These are phyloP conservation scores for Pollachius pollachius DNA, from an alignment of 2,113 vertebrate genomes.

Conservation along the genomic window DNA sequence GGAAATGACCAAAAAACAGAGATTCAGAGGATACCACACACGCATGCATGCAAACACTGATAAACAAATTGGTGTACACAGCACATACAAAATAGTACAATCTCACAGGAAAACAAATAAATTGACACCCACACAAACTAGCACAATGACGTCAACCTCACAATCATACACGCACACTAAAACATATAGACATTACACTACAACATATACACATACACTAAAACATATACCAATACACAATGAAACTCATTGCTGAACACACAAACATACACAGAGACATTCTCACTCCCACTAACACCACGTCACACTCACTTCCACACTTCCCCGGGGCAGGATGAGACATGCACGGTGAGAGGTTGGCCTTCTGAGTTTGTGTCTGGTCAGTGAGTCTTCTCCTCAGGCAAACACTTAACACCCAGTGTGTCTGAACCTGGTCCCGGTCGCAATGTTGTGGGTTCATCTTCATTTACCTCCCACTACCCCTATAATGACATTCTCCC, in stretches of 20 bases:
- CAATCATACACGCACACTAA: too few relatives aligned
- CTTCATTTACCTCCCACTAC: too few relatives aligned
- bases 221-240: slow-evolving; percentile 7
- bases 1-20: slow-evolving; percentile 68
- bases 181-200: background rate
- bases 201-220: background rate
- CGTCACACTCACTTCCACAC: slow-evolving; percentile 33
- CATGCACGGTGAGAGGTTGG: slow-evolving; percentile 48
- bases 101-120: too few relatives aligned
- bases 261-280: slow-evolving; percentile 33
- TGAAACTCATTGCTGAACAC: background rate
- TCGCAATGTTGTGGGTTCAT: slow-evolving; percentile 14
- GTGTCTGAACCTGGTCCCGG: slow-evolving; percentile 36
- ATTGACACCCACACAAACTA: too few relatives aligned
- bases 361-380: slow-evolving; percentile 54
- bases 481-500: too few relatives aligned
- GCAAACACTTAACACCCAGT: slow-evolving; percentile 25
- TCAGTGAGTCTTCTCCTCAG: slow-evolving; percentile 45
- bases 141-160: too few relatives aligned
- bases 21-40: slow-evolving; percentile 51
- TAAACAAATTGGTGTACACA: too few relatives aligned
- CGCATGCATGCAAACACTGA: too few relatives aligned
- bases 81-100: too few relatives aligned
- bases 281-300: slow-evolving; percentile 37
- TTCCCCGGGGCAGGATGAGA: slow-evolving; percentile 52